A percentile compares a stretch with the other conserved stretches of the same genome.
These are phyloP conservation scores for Masnerella sp. DNA, from an alignment of 2,888 invertebrate species.

Conservation along the genomic window DNA sequence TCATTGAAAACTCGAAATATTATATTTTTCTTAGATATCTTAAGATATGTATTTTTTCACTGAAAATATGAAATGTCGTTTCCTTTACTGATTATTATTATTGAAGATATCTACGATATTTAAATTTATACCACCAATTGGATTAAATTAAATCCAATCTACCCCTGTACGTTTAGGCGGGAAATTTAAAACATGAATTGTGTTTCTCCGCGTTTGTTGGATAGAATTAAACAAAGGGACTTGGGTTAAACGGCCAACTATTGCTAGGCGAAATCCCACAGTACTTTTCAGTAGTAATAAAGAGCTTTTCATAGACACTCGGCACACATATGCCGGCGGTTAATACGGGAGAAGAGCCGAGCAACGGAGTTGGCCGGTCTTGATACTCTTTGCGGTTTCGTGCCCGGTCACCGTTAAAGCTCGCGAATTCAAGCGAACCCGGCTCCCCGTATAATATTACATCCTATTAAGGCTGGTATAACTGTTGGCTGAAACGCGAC, in stretches of 20 bases:
- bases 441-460: slow-evolving; percentile 75
- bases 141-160: no score
- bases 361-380: slow-evolving; percentile 33
- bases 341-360: slow-evolving; percentile 32
- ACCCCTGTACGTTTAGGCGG: no score
- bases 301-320: slow-evolving; percentile 50
- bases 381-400: slow-evolving; percentile 66
- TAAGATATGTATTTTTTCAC: no score
- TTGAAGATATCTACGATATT: no score
- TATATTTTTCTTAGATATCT: no score
- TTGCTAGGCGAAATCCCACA: slow-evolving; percentile 12
- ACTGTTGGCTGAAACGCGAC: slow-evolving; percentile 76
- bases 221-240: slow-evolving; percentile 21
- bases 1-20: no score
- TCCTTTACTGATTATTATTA: no score
- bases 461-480: slow-evolving; percentile 75
- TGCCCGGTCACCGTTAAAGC: slow-evolving; percentile 74
- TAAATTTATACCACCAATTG: no score
- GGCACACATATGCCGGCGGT: slow-evolving; percentile 29
- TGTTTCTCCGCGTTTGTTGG: no score
- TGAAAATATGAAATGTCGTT: no score
- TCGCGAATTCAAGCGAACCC: slow-evolving; percentile 75
- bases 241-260: no score
- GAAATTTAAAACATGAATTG: no score
- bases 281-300: slow-evolving; percentile 29